Evolutionary conservation across 2,888 invertebrate species (phyloP).

Genomic region (Eupelmus urozonus): DNA sequence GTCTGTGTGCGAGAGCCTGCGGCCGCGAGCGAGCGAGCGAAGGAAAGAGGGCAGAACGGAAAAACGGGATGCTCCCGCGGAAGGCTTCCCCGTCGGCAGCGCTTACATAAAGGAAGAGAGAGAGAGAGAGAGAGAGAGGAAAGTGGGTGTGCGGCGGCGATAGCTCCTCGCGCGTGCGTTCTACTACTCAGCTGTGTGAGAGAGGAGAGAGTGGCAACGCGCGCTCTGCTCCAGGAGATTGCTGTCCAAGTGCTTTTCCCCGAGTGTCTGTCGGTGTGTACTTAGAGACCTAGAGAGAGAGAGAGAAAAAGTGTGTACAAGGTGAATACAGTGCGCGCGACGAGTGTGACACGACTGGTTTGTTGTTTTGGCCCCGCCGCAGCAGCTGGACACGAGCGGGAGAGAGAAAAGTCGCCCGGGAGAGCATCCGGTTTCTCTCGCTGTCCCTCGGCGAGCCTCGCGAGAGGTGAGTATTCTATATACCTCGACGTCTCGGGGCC

Average conservation of each 20-base stretch:
- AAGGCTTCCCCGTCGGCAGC: not conserved
- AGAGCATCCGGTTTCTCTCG: not conserved
- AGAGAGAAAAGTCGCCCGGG: no score
- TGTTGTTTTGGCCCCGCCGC: no score
- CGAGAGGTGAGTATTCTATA: not conserved
- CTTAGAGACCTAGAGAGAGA: no score
- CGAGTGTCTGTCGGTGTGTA: not conserved
- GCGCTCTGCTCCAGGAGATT: no score
- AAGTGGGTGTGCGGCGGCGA: slow-evolving; percentile 29
- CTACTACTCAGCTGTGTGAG: slow-evolving; percentile 50
- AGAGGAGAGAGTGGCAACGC: no score
- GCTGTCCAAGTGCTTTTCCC: not conserved
- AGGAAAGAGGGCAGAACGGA: not conserved
- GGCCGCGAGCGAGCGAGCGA: not conserved
- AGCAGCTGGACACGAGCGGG: no score
- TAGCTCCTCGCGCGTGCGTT: slow-evolving; percentile 37
- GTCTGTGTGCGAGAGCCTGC: not conserved
- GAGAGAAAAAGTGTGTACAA: not conserved
- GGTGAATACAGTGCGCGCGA: not conserved
- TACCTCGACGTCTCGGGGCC: no score
- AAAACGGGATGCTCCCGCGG: no score
- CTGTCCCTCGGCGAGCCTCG: not conserved
- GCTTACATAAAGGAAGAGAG: slow-evolving; percentile 26
- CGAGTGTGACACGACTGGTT: not conserved
- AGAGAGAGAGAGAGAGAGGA: slow-evolving; percentile 12